Percentiles rank a stretch among this genome's conserved stretches.
Conservation (phyloP, 2,888 invertebrate genomes). For the Protophormia terraenovae region DNA sequence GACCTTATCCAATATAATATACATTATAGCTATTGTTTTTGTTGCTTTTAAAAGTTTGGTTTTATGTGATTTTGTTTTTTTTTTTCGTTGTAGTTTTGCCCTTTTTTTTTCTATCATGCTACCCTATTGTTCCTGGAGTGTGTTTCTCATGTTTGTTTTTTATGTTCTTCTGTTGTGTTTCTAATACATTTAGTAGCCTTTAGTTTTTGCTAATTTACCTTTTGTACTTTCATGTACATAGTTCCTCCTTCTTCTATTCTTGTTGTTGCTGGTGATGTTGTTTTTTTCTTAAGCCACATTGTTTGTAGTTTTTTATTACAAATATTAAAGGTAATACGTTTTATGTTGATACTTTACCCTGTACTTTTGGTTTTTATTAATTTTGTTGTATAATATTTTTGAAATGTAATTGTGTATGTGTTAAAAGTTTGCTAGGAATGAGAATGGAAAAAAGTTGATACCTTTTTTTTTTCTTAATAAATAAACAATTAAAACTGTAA, state of each 20-base stretch:
- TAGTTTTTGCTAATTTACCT: constrained; percentile 15
- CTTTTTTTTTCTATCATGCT: background rate
- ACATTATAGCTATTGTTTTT: background rate
- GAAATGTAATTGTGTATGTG: background rate
- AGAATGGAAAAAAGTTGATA: background rate
- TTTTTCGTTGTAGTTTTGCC: background rate
- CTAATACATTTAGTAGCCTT: constrained; percentile 17
- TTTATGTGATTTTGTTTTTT: constrained; percentile 2
- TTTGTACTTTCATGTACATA: background rate
- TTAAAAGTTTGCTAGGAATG: background rate
- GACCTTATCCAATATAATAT: constrained; percentile 34
- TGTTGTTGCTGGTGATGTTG: background rate
- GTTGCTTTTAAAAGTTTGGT: constrained; percentile 17
- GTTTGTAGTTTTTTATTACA: constrained; percentile 8
- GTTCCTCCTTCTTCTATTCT: background rate
- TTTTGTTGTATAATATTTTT: background rate
- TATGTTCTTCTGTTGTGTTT: constrained; percentile 2
- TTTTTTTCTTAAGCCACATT: background rate
- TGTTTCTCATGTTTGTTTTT: constrained; percentile 15
- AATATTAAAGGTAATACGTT: constrained; percentile 38
- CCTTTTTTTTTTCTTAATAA: too few relatives aligned
- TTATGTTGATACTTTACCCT: constrained; percentile 41
- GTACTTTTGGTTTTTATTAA: background rate
- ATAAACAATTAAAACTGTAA: too few relatives aligned
- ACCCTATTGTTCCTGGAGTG: background rate